Percentiles rank a stretch among this genome's conserved stretches.
Conservation (phyloP, 2,797 vertebrate species). For the Pitangus sulphuratus region DNA sequence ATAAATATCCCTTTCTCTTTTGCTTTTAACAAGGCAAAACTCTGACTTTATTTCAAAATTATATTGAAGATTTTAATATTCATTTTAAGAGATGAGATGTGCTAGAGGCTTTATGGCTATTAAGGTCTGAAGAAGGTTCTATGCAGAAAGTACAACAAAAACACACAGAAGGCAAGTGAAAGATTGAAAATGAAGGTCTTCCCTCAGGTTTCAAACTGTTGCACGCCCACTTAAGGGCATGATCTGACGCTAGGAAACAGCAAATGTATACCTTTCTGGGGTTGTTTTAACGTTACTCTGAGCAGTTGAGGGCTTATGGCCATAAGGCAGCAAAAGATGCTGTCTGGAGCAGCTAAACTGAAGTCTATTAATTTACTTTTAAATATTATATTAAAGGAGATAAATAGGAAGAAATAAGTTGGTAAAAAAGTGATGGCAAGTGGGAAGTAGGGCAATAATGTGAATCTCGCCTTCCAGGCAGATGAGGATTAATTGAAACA, state of each 20-base stretch:
- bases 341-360: not conserved
- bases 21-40: not conserved
- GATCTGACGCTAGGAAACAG: rapidly evolving
- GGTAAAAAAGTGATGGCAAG: not conserved
- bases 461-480: not conserved
- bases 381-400: not conserved
- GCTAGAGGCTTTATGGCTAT: not conserved
- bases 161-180: not conserved
- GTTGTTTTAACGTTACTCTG: not conserved
- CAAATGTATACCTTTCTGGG: not conserved
- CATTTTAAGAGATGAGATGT: not conserved
- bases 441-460: not conserved
- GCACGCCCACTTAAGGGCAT: not conserved
- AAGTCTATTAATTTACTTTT: not conserved
- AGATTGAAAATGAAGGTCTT: not conserved
- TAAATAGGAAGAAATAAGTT: not conserved
- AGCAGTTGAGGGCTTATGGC: not conserved
- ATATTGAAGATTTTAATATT: not conserved
- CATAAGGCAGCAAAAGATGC: not conserved
- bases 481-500: not conserved
- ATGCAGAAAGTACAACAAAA: not conserved
- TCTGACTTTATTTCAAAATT: not conserved
- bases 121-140: not conserved
- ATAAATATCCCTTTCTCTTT: not conserved
- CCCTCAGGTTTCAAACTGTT: not conserved